Evolutionary conservation across 2,888 invertebrate species (phyloP).

Genomic region (Venustoraphidia nigricollis): DNA sequence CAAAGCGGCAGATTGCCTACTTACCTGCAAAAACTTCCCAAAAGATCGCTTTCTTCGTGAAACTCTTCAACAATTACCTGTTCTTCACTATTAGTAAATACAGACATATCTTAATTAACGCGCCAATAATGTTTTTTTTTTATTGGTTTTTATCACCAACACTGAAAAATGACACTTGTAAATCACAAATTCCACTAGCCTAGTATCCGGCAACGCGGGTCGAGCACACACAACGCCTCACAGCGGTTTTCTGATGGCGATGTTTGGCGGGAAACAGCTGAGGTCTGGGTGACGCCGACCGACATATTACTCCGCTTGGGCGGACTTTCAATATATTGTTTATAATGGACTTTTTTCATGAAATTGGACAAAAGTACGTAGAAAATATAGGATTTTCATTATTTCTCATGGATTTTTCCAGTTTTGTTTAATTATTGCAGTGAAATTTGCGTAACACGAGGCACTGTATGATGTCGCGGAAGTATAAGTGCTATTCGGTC

Average conservation of each 20-base stretch:
- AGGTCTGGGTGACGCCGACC: slow-evolving; percentile 33
- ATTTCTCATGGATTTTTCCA: slow-evolving; percentile 6
- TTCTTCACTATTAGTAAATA: slow-evolving; percentile 34
- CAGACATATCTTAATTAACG: slow-evolving; percentile 30
- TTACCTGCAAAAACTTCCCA: slow-evolving; percentile 32
- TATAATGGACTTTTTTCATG: background rate
- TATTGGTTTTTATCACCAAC: slow-evolving; percentile 10
- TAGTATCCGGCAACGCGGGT: slow-evolving; percentile 25
- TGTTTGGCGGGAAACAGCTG: slow-evolving; percentile 58
- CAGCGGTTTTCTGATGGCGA: slow-evolving; percentile 46
- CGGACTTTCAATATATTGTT: slow-evolving; percentile 4
- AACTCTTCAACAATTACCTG: slow-evolving; percentile 35
- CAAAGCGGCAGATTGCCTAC: slow-evolving; percentile 17
- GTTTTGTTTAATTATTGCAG: slow-evolving; percentile 8
- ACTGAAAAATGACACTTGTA: slow-evolving; percentile 13
- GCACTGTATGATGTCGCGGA: slow-evolving; percentile 29
- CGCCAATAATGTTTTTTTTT: slow-evolving; percentile 9
- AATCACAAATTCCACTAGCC: slow-evolving; percentile 20
- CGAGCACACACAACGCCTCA: slow-evolving; percentile 35
- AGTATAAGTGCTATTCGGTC: slow-evolving; percentile 21
- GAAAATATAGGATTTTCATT: background rate
- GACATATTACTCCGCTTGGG: slow-evolving; percentile 26
- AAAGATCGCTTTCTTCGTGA: slow-evolving; percentile 34
- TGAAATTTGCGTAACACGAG: slow-evolving; percentile 14
- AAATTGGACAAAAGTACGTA: slow-evolving; percentile 2